A percentile compares a stretch with the other conserved stretches of the same genome.
These are phyloP conservation scores for Cochlearius cochlearius DNA, from an alignment of 2,113 vertebrate genomes.

Conservation along the genomic window DNA sequence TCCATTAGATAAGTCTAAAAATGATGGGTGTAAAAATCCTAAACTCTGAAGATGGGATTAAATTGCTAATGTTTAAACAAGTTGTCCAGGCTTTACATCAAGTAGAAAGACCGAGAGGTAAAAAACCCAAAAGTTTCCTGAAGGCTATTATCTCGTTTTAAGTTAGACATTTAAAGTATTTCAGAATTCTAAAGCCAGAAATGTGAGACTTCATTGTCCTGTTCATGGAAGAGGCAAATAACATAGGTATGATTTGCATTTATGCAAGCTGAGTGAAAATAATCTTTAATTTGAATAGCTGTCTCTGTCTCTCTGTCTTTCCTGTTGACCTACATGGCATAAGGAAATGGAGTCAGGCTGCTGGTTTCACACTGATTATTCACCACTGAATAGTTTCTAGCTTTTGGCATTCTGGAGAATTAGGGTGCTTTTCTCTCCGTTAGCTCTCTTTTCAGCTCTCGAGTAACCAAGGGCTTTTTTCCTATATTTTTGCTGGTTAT, in stretches of 20 bases:
- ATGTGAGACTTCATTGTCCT: not conserved
- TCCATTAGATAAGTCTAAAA: not conserved
- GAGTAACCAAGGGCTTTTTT: not conserved
- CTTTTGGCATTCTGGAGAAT: not conserved
- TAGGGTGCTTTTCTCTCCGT: not conserved
- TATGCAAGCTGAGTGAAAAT: not conserved
- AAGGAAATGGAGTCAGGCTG: not conserved
- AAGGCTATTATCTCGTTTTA: not conserved
- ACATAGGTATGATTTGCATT: not conserved
- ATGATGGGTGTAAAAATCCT: not conserved
- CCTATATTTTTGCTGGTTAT: not conserved
- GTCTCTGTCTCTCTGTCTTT: not conserved
- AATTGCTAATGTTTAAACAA: not conserved
- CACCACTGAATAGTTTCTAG: not conserved
- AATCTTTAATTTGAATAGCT: not conserved
- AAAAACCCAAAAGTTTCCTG: rapidly evolving
- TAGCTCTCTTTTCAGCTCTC: not conserved
- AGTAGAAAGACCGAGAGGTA: not conserved
- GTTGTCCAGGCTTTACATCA: not conserved
- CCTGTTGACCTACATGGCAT: not conserved
- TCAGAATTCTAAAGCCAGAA: not conserved
- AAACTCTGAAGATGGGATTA: not conserved
- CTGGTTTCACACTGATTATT: not conserved
- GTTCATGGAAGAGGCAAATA: not conserved
- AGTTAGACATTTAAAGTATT: not conserved